Percentiles rank a stretch among this genome's conserved stretches.
Conservation (phyloP, 2,888 invertebrate species). For the Drosophila rubida region DNA sequence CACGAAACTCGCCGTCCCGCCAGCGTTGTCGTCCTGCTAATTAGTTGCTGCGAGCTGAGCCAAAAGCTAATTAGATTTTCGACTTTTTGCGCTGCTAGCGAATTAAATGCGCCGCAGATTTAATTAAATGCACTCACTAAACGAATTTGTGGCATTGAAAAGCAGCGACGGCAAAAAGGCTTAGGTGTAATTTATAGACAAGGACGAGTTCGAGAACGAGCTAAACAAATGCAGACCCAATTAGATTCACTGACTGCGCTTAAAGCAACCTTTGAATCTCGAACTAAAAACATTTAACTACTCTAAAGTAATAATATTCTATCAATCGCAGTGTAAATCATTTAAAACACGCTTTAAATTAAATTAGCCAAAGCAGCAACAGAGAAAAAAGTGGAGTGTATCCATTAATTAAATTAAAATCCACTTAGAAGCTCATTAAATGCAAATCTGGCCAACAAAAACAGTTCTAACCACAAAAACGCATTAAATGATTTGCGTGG, state of each 20-base stretch:
- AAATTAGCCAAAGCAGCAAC: conserved; percentile 3
- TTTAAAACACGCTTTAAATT: conserved; percentile 10
- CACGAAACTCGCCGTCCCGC: conserved; percentile 60
- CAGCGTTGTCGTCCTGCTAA: conserved; percentile 38
- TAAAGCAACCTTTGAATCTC: background rate
- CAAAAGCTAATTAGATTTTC: conserved; percentile 72
- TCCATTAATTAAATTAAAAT: conserved; percentile 77
- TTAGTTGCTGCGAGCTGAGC: conserved; percentile 67
- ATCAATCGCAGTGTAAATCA: background rate
- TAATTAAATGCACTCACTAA: conserved; percentile 71
- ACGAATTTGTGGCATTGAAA: conserved; percentile 52
- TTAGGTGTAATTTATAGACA: conserved; percentile 44
- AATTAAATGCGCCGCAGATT: conserved; percentile 72
- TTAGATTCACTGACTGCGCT: background rate
- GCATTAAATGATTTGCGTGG: conserved; percentile 74
- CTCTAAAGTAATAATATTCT: no score
- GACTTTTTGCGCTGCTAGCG: conserved; percentile 54
- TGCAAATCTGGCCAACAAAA: conserved; percentile 70
- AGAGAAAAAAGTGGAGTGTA: conserved; percentile 23
- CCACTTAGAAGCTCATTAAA: conserved; percentile 79
- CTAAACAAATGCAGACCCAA: background rate
- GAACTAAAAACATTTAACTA: no score
- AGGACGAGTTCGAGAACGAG: background rate
- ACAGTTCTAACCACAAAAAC: conserved; percentile 78
- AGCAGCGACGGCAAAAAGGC: conserved; percentile 43